Conservation (phyloP, 2,888 invertebrate genomes). For the Lacanobia wlatinum region DNA sequence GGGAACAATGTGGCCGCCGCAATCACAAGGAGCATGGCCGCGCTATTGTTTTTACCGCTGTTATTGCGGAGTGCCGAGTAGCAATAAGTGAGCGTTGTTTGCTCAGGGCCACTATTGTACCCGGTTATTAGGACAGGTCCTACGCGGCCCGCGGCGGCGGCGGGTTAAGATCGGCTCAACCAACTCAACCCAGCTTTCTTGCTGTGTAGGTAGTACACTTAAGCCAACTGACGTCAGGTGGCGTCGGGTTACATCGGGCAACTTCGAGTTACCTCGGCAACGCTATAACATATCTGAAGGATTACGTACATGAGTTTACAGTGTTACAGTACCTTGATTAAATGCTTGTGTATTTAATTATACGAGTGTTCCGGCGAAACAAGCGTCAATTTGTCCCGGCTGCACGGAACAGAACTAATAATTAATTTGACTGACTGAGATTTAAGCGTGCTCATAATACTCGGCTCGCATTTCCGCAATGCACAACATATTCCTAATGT, state of each 20-base stretch:
- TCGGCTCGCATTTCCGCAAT: constrained; percentile 61
- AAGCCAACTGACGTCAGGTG: constrained; percentile 61
- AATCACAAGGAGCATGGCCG: constrained; percentile 82
- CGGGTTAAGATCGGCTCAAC: constrained; percentile 78
- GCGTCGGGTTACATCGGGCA: constrained; percentile 49
- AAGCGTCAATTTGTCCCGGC: constrained; percentile 63
- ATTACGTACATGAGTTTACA: constrained; percentile 56
- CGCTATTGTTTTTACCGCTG: constrained; percentile 86
- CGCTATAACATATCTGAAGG: constrained; percentile 56
- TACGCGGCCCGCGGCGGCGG: constrained; percentile 72
- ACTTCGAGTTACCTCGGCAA: constrained; percentile 50
- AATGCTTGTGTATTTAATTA: constrained; percentile 64
- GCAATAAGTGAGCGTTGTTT: constrained; percentile 88
- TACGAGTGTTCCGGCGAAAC: constrained; percentile 60
- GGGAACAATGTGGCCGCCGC: constrained; percentile 81
- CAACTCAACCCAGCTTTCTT: constrained; percentile 74
- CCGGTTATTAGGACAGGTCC: constrained; percentile 86
- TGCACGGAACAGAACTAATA: constrained; percentile 65
- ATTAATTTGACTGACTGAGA: constrained; percentile 66
- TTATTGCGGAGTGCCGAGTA: constrained; percentile 85
- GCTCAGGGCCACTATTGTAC: constrained; percentile 86
- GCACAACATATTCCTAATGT: constrained; percentile 63
- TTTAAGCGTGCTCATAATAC: constrained; percentile 64
- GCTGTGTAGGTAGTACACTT: constrained; percentile 71
- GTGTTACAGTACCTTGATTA: constrained; percentile 60